phyloP scores from a whole-genome alignment of 2,888 invertebrate genomes.

The Antheraea assamensis region DNA sequence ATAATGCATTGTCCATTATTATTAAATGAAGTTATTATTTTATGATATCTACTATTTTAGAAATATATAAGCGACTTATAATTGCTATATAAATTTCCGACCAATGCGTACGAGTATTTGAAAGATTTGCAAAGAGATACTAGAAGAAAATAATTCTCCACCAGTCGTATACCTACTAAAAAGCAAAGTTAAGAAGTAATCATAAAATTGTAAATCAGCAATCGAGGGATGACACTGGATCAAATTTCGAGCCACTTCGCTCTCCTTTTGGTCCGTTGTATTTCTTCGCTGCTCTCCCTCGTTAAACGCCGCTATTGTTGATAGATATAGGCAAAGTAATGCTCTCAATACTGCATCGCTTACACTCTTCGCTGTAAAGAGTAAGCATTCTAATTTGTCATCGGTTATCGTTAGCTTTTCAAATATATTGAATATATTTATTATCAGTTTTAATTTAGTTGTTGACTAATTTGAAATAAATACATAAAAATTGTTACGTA shows the following conservation, averaged over 20 bases:
- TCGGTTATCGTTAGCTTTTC: neutral
- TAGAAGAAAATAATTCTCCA: neutral
- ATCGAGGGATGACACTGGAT: neutral
- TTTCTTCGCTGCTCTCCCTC: neutral
- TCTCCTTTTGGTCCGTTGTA: neutral
- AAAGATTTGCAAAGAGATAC: too few relatives aligned
- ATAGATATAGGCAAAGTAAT: too few relatives aligned
- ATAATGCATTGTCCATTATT: too few relatives aligned
- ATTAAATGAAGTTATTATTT: too few relatives aligned
- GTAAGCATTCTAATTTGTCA: neutral
- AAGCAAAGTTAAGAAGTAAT: neutral
- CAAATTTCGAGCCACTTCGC: neutral
- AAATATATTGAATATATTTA: neutral
- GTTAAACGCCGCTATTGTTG: neutral
- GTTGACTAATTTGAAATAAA: neutral
- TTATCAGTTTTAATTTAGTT: neutral
- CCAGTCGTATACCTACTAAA: neutral
- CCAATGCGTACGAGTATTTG: too few relatives aligned
- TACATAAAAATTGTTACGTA: neutral
- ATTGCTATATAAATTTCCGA: too few relatives aligned
- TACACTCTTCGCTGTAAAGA: neutral
- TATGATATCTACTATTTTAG: too few relatives aligned
- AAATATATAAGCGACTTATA: too few relatives aligned
- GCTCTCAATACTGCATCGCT: neutral
- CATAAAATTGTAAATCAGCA: neutral